These are phyloP conservation scores for Ethmia dodecea DNA, from an alignment of 2,888 invertebrate genomes.

Conservation along the genomic window DNA sequence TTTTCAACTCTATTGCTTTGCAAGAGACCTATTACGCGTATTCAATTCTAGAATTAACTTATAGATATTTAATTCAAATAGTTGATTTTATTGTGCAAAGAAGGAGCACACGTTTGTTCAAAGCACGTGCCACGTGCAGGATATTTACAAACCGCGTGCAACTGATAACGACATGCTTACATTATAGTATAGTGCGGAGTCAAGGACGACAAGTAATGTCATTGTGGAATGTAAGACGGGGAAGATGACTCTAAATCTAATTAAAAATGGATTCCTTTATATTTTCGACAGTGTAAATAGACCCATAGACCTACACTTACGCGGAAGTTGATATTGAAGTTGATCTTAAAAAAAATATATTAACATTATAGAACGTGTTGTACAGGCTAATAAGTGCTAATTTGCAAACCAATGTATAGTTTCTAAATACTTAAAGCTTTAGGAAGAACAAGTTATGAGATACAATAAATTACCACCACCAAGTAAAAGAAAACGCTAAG, in stretches of 20 bases:
- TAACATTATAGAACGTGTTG: no score
- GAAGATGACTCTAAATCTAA: no score
- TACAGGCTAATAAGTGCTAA: no score
- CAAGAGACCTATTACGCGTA: not conserved
- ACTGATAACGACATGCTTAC: slow-evolving; percentile 54
- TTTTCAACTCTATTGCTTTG: not conserved
- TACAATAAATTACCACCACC: slow-evolving; percentile 26
- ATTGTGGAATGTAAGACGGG: slow-evolving; percentile 38
- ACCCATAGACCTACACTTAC: no score
- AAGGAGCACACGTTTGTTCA: slow-evolving; percentile 6
- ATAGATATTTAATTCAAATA: slow-evolving; percentile 6
- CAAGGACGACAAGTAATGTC: slow-evolving; percentile 61
- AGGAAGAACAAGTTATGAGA: slow-evolving; percentile 5
- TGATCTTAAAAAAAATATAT: no score
- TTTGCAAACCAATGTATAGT: no score
- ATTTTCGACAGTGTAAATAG: no score
- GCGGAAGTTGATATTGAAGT: no score
- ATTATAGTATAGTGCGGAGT: slow-evolving; percentile 39
- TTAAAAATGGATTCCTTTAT: no score
- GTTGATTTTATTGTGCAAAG: slow-evolving; percentile 3
- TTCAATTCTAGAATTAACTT: no score
- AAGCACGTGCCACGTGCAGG: slow-evolving; percentile 57
- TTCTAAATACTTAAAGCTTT: slow-evolving; percentile 4
- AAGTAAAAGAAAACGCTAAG: slow-evolving; percentile 35
- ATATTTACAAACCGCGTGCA: slow-evolving; percentile 65